These are phyloP conservation scores for Leuciscus waleckii DNA, from an alignment of 2,797 vertebrate genomes.

Conservation along the genomic window DNA sequence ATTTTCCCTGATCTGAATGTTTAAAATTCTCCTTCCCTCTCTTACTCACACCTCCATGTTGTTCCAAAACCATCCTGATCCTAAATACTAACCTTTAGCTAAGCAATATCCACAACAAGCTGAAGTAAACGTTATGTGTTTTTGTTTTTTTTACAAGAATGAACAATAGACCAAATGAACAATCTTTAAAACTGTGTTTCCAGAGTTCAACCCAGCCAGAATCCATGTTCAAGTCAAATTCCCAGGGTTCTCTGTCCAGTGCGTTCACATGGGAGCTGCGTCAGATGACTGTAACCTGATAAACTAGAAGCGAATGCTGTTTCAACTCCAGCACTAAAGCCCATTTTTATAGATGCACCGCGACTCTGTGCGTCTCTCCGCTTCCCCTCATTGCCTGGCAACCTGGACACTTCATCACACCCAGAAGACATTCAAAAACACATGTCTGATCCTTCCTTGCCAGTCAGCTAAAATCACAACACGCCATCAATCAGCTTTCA, in stretches of 20 bases:
- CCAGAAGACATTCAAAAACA: conserved; percentile 85
- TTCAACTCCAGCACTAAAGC: conserved; percentile 26
- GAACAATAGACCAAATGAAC: not conserved
- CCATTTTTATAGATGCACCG: conserved; percentile 62
- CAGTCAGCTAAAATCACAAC: conserved; percentile 58
- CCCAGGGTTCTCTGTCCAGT: conserved; percentile 78
- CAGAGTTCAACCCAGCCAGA: conserved; percentile 64
- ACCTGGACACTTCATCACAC: conserved; percentile 78
- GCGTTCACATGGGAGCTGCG: conserved; percentile 69
- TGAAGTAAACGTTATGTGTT: not conserved
- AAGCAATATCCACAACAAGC: not conserved
- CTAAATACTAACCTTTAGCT: not conserved
- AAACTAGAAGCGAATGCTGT: conserved; percentile 72
- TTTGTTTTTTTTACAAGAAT: not conserved
- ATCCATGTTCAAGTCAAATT: conserved; percentile 69
- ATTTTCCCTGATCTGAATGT: not conserved
- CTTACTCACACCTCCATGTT: not conserved
- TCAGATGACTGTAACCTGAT: conserved; percentile 70
- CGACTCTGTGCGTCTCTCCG: conserved; percentile 71
- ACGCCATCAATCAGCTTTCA: not conserved
- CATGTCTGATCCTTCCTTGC: conserved; percentile 86
- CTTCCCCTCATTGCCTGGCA: conserved; percentile 88
- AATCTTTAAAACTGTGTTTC: not conserved
- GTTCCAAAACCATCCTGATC: not conserved
- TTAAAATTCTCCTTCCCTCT: not conserved